A percentile compares a stretch with the other conserved stretches of the same genome.
Conservation (phyloP, 1,140 invertebrate genomes). For the Anoplolepis gracilipes region DNA sequence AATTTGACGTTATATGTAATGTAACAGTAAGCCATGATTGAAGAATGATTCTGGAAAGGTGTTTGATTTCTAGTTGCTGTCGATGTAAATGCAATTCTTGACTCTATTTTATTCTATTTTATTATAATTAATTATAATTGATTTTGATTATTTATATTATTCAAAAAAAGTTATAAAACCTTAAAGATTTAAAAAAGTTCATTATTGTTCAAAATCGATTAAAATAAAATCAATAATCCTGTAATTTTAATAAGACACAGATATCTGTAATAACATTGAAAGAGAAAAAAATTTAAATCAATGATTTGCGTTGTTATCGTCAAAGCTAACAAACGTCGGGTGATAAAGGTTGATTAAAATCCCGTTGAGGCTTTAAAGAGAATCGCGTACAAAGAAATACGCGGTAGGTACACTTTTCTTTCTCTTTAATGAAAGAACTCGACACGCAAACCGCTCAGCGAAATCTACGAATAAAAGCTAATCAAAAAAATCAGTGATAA, state of each 20-base stretch:
- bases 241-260: background rate
- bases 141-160: too few species aligned
- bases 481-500: slow-evolving; percentile 27
- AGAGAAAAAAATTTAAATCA: background rate
- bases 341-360: slow-evolving; percentile 27
- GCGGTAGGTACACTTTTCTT: background rate
- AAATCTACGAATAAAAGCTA: slow-evolving; percentile 23
- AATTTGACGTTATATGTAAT: background rate
- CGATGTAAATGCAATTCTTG: background rate
- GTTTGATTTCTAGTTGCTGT: background rate
- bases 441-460: background rate
- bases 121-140: too few species aligned
- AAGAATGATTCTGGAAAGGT: slow-evolving; percentile 5
- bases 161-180: too few species aligned
- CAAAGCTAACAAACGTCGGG: background rate
- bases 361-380: background rate
- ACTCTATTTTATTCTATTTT: background rate
- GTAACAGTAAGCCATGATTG: background rate
- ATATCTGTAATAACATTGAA: background rate
- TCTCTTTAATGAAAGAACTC: slow-evolving; percentile 19
- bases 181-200: background rate
- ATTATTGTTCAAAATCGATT: background rate
- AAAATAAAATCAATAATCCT: background rate
- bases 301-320: background rate
- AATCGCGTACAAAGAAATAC: background rate